Evolutionary conservation across 2,888 invertebrate genomes (phyloP), one percentile per base, ranked within the genome.

Genomic region (Lochmaea crataegi): DNA sequence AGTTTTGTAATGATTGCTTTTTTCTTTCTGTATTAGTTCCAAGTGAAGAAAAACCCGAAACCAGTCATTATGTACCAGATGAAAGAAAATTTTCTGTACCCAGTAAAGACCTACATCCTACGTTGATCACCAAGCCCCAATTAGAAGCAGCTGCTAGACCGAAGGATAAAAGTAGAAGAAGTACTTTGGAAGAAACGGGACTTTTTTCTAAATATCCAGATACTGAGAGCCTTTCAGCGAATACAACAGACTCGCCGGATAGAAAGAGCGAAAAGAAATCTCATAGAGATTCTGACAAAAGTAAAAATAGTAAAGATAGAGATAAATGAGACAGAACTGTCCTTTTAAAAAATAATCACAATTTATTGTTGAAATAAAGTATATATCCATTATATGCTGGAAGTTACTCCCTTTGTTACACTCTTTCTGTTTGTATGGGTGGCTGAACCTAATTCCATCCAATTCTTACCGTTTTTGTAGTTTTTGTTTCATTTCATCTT

Each of bases 91-190:
- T 76, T 14, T 75, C 75, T 1, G 58, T 73, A 14, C 67, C 64
- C 3, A 77, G 77, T 38, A 77, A 77, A 64, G 77, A 77, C 4
- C 58, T 76, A 11, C 65, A 73, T 4, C 71, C 72, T 2, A 63
- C 76, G 1, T 41, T 77, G 26, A 76, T 77, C n/a, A 77, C 77
- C 16, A 77, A 77, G 32, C 65, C 76, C 16, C 61, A 72, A 58
- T 58, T 76, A 10, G 65, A 76, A 26, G 63, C 66, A 7, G 65
- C 71, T 12, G 74, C 76, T 4, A 75, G 65, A 51, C 70, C 73
- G 1, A 69, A 63, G 16, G 71, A 65, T 11, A 68, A 57, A 58
- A 26, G n/a, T 11, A 65, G 75, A 65, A 57, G 72, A 48, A 75
- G 75, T 45, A 75, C 75, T 0, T 6, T 65, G 9, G 75, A 75